These are phyloP conservation scores for Gobiocypris rarus DNA, from an alignment of 2,113 vertebrate genomes.

Conservation along the genomic window DNA sequence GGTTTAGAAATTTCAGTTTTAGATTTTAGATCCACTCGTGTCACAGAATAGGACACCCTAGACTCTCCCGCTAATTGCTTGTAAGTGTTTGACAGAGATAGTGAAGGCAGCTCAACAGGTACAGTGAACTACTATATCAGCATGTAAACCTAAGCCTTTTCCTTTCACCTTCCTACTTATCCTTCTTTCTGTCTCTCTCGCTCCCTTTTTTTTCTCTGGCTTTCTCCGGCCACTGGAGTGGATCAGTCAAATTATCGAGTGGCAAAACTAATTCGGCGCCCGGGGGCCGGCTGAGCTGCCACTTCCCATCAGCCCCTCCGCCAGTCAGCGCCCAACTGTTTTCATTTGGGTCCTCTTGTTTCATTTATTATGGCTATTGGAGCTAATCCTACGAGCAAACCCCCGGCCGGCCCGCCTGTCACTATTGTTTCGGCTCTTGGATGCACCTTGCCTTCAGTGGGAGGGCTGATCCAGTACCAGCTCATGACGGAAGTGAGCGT, in stretches of 20 bases:
- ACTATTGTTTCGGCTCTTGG: conserved; percentile 62
- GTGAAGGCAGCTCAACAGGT: conserved; percentile 4
- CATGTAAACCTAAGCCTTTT: not conserved
- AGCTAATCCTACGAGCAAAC: conserved; percentile 73
- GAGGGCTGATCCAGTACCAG: conserved; percentile 22
- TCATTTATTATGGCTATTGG: conserved; percentile 84
- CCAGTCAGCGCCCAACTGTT: conserved; percentile 81
- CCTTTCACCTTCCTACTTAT: conserved; percentile 14
- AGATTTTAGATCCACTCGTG: not conserved
- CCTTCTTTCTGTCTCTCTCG: conserved; percentile 27
- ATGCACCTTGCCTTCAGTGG: conserved; percentile 34
- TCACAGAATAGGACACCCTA: not conserved
- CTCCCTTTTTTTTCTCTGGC: conserved; percentile 5
- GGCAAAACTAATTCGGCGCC: conserved; percentile 82
- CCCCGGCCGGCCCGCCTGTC: conserved; percentile 62
- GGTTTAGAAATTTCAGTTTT: not conserved
- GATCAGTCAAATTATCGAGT: conserved; percentile 84
- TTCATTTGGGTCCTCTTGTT: conserved; percentile 80
- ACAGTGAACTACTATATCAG: not conserved
- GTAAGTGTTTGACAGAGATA: not conserved
- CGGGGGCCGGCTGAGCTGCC: conserved; percentile 78
- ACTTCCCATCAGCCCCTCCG: conserved; percentile 83
- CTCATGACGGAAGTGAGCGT: conserved; percentile 31
- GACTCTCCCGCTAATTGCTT: not conserved
- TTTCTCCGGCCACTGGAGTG: conserved; percentile 79